Evolutionary conservation across 2,797 vertebrate genomes (phyloP).

Genomic region (Botia kubotai): DNA sequence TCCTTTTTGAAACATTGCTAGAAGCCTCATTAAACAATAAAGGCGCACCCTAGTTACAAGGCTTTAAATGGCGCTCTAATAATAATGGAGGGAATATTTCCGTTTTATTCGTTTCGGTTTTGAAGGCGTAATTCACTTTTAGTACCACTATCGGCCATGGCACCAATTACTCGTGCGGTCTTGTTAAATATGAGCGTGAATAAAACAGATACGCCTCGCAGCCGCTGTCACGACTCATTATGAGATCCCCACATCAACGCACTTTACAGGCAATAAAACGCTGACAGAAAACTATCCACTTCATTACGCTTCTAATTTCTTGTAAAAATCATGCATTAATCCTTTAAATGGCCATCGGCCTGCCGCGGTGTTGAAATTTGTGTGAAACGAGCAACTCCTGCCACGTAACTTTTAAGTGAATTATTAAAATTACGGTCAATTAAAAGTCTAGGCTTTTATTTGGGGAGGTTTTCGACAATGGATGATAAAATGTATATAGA

Average conservation of each 20-base stretch:
- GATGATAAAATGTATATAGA: too few species aligned
- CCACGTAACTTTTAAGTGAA: too few species aligned
- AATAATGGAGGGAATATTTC: constrained; percentile 24
- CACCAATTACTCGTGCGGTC: constrained; percentile 11
- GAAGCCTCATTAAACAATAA: constrained; percentile 21
- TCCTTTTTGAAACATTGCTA: background rate
- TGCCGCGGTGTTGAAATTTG: constrained; percentile 72
- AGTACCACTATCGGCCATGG: background rate
- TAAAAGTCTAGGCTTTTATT: background rate
- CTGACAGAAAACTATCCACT: constrained; percentile 91
- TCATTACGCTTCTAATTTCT: constrained; percentile 95
- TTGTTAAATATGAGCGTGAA: constrained; percentile 28
- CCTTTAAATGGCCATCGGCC: constrained; percentile 84
- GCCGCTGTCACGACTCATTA: constrained; percentile 89
- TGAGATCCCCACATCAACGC: constrained; percentile 87
- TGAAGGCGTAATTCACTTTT: background rate
- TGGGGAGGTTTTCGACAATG: background rate
- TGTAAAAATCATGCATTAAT: constrained; percentile 91
- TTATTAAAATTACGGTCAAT: background rate
- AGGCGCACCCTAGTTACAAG: background rate
- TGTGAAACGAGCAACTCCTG: constrained; percentile 28
- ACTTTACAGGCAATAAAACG: constrained; percentile 90
- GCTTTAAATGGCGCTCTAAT: background rate
- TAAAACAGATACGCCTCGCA: constrained; percentile 85
- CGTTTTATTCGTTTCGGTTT: constrained; percentile 5